These are phyloP conservation scores for Drosophila sp. DNA, from an alignment of 1,140 invertebrate genomes.

Conservation along the genomic window DNA sequence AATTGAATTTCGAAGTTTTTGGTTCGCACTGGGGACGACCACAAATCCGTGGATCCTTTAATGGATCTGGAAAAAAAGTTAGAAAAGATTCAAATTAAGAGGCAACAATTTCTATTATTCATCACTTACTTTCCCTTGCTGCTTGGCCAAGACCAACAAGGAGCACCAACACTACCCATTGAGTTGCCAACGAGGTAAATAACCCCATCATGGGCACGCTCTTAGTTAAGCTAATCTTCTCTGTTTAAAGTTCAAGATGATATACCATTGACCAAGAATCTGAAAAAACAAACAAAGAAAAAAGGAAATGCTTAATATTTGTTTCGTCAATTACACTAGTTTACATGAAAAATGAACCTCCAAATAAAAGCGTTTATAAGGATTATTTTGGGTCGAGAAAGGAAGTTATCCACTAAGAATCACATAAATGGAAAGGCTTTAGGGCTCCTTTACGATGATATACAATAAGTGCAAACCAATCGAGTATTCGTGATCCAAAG, in stretches of 20 bases:
- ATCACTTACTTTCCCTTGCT: conserved; percentile 54
- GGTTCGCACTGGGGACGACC: conserved; percentile 85
- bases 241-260: not conserved
- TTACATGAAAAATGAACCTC: too few species aligned
- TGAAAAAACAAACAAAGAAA: conserved; percentile 7
- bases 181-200: conserved; percentile 20
- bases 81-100: not conserved
- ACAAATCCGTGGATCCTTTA: conserved; percentile 87
- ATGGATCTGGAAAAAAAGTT: conserved; percentile 84
- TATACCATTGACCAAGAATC: conserved; percentile 11
- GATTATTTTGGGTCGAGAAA: too few species aligned
- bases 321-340: too few species aligned
- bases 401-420: too few species aligned
- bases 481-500: too few species aligned
- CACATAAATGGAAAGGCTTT: too few species aligned
- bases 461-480: too few species aligned
- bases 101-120: too few species aligned
- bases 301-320: conserved; percentile 6
- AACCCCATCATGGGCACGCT: conserved; percentile 56
- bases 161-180: conserved; percentile 45
- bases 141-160: conserved; percentile 40
- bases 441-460: too few species aligned
- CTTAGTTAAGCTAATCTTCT: conserved; percentile 14
- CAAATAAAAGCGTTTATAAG: too few species aligned
- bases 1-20: conserved; percentile 85